Base-by-base conservation (phyloP, 2,797 vertebrate species). In the Muscicapa striata region DNA sequence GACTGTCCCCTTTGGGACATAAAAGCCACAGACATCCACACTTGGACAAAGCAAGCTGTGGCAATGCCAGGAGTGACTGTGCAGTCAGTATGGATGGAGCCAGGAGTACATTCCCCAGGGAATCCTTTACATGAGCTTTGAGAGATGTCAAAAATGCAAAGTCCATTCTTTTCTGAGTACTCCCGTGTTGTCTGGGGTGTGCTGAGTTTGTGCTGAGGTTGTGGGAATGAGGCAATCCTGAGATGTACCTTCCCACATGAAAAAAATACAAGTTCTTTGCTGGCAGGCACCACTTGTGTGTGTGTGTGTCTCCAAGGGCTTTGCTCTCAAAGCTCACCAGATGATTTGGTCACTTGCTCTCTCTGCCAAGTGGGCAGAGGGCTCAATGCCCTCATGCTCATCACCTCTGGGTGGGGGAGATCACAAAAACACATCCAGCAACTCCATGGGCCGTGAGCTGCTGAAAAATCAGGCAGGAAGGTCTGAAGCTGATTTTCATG, bases 271-370 rank as follows among this genome's bases (percentile, higher is more conserved):
- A 59, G 55, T 20, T 17, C 92, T 69, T 80, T 7, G 0, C 49
- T 36, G 24, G 9, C 20, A 38, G 43, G 27, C 43, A 72, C 19
- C 38, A 24, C 8, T 51, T 83, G 21, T 34, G 54, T 20, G 11
- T 55, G 66, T 63, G 11, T 27, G 22, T 8, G 23, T 13, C 6
- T 41, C 30, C 4, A 6, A 73, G 22, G 20, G 12, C 9, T 92
- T 70, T 3, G 1, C 24, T 74, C 45, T 59, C 73, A 45, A 55
- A 82, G 19, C n/a, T 72, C 78, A 45, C 24, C 30, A 32, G 49
- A n/a, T 59, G 5, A 6, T 12, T 54, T 29, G 55, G 59, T 38
- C 40, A 26, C n/a, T 59, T 7, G 0, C 2, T 57, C 19, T 52
- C 57, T 59, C 45, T 59, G 29, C 32, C 58, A 55, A 70, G 30